Evolutionary conservation across 1,140 invertebrate species (phyloP).

Genomic region (Zelostemma sp.): DNA sequence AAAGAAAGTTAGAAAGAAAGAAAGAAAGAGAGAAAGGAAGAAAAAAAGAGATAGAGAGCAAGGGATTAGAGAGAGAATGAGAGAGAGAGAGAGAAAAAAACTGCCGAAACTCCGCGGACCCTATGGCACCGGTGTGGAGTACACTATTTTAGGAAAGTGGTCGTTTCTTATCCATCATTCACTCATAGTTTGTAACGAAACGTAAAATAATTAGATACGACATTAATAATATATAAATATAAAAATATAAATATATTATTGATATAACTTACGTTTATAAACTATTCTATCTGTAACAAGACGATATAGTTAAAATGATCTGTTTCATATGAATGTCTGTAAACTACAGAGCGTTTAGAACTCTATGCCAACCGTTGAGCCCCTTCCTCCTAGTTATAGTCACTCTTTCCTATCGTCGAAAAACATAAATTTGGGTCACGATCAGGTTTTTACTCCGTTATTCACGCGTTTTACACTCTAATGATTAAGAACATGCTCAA

Average conservation of each 20-base stretch:
- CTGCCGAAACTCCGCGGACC: conserved; percentile 39
- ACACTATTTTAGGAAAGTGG: conserved; percentile 63
- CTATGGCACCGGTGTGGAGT: conserved; percentile 58
- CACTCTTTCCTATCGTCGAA: conserved; percentile 27
- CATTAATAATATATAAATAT: conserved; percentile 64
- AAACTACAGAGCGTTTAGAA: conserved; percentile 71
- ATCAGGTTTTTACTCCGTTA: neutral
- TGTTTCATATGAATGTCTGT: conserved; percentile 72
- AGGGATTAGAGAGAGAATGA: too few relatives aligned
- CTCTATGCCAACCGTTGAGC: conserved; percentile 68
- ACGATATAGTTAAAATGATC: conserved; percentile 70
- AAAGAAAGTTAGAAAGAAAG: conserved; percentile 5
- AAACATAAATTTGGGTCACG: too few relatives aligned
- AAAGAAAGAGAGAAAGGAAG: conserved; percentile 10
- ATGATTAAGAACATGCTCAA: neutral
- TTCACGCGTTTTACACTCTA: neutral
- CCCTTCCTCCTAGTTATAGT: conserved; percentile 33
- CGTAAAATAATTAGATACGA: conserved; percentile 55
- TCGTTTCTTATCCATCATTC: conserved; percentile 71
- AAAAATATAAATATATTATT: conserved; percentile 68
- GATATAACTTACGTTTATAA: conserved; percentile 70
- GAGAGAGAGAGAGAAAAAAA: conserved; percentile 35
- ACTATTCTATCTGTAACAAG: conserved; percentile 69
- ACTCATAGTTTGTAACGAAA: conserved; percentile 68
- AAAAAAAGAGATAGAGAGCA: conserved; percentile 30